Conservation (phyloP, 2,797 vertebrate species). For the Liasis olivaceus region DNA sequence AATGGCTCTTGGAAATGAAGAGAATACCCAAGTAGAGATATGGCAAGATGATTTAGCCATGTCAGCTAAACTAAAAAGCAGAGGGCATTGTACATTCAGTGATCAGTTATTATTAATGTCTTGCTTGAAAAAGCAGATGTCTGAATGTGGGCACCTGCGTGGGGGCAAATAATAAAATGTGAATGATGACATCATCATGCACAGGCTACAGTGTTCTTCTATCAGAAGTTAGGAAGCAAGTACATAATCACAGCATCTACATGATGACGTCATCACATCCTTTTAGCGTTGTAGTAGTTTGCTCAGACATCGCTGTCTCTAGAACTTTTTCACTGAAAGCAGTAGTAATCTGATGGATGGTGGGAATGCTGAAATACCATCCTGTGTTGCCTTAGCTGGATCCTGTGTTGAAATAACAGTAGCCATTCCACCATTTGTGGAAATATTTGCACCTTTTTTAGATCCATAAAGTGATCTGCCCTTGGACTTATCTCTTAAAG, state of each 20-base stretch:
- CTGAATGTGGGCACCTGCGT: no score
- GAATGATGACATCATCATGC: no score
- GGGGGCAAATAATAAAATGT: no score
- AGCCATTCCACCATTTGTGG: neutral
- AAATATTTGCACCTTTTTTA: neutral
- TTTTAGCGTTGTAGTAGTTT: neutral
- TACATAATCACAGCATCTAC: neutral
- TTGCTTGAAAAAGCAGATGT: no score
- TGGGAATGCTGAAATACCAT: neutral
- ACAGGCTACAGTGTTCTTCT: no score
- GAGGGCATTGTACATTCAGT: neutral
- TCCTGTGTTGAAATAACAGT: neutral
- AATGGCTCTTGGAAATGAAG: no score
- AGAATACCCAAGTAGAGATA: no score
- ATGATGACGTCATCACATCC: neutral
- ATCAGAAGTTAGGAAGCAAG: no score
- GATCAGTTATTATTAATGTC: neutral
- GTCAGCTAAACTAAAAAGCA: neutral
- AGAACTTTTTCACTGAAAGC: neutral
- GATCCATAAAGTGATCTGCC: neutral
- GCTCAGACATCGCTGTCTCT: neutral
- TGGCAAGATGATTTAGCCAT: neutral
- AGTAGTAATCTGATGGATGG: neutral
- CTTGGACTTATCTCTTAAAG: neutral
- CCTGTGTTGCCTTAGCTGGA: neutral